These are phyloP conservation scores for Fregata magnificens DNA, from an alignment of 2,113 vertebrate species.

Conservation along the genomic window DNA sequence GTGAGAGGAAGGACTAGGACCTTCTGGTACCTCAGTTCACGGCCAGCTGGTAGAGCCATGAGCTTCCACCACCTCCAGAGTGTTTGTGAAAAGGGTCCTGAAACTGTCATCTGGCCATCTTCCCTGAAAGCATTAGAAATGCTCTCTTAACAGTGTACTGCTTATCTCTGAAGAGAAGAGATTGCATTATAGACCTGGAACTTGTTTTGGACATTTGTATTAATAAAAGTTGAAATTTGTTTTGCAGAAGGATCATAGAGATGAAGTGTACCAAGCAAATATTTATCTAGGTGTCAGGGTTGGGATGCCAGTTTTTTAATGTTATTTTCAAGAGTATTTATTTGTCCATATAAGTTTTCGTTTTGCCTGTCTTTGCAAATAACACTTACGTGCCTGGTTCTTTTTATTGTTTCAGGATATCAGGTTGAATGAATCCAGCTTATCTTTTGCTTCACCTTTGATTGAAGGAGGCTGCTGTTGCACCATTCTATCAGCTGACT, in stretches of 20 bases:
- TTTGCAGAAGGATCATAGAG: background rate
- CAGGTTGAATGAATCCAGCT: background rate
- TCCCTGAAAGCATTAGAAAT: background rate
- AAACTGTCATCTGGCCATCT: background rate
- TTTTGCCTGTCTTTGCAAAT: background rate
- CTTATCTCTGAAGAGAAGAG: background rate
- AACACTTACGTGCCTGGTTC: fast-evolving
- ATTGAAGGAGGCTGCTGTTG: background rate
- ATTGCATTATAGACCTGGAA: background rate
- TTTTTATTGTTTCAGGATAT: background rate
- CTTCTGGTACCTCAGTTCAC: background rate
- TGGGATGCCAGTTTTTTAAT: background rate
- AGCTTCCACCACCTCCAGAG: background rate
- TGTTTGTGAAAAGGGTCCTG: background rate
- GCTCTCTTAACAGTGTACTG: background rate
- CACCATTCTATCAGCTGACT: background rate
- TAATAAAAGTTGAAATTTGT: background rate
- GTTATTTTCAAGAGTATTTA: background rate
- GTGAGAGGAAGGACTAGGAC: background rate
- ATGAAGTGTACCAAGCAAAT: background rate
- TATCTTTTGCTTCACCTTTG: background rate
- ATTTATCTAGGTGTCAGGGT: background rate
- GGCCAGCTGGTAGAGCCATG: background rate
- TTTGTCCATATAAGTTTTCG: background rate
- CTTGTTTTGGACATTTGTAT: background rate